Percentiles rank a stretch among this genome's conserved stretches.
These are phyloP conservation scores for Triplophysa bombifrons DNA, from an alignment of 2,797 vertebrate species.

Conservation along the genomic window DNA sequence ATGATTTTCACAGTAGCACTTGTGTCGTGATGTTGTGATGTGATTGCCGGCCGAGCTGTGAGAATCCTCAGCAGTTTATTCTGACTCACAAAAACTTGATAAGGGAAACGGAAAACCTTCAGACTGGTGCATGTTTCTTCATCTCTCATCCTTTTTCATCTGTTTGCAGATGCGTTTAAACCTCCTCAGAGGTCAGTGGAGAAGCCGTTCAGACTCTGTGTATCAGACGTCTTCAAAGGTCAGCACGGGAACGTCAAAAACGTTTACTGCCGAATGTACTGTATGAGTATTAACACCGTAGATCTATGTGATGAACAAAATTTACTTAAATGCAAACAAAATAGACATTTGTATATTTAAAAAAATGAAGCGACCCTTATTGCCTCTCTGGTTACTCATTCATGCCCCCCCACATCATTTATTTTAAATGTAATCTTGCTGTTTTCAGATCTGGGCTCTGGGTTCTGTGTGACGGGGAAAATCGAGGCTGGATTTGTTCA, in stretches of 20 bases:
- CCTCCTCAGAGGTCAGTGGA: constrained; percentile 92
- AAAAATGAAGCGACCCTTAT: too few species aligned
- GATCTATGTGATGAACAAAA: background rate
- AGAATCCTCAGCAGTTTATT: constrained; percentile 34
- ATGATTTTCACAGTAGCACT: constrained; percentile 1
- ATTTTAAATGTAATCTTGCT: background rate
- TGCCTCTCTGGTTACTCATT: background rate
- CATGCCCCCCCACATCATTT: too few species aligned
- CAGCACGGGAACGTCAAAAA: constrained; percentile 42
- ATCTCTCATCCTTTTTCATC: constrained; percentile 25
- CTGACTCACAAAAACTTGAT: constrained; percentile 19
- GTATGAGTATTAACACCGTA: background rate
- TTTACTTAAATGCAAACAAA: background rate
- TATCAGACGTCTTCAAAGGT: constrained; percentile 99
- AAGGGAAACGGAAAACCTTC: constrained; percentile 11
- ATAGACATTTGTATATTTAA: background rate
- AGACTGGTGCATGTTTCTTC: background rate
- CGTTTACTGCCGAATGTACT: background rate
- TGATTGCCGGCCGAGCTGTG: constrained; percentile 15
- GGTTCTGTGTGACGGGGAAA: constrained; percentile 97
- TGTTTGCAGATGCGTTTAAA: constrained; percentile 87
- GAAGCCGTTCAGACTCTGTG: constrained; percentile 93
- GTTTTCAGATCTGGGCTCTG: constrained; percentile 91
- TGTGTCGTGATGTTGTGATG: constrained; percentile 9
- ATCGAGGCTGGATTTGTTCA: constrained; percentile 96